Percentiles rank a stretch among this genome's conserved stretches.
These are phyloP conservation scores for Gobiocypris rarus DNA, from an alignment of 2,113 vertebrate species.

Conservation along the genomic window DNA sequence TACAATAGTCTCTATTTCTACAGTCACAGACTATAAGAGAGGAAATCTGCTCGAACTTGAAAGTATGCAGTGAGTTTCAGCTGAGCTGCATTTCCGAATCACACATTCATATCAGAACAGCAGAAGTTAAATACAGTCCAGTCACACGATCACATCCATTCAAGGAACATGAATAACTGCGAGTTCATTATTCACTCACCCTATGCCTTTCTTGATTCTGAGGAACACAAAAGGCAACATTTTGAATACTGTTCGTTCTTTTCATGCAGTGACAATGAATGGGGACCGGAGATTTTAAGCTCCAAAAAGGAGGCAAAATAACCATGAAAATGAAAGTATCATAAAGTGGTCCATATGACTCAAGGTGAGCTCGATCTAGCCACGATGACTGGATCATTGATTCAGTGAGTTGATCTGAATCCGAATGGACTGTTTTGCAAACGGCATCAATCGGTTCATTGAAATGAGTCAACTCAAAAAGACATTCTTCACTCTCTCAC, in stretches of 20 bases:
- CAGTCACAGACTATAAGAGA: background rate
- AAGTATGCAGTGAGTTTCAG: slow-evolving; percentile 6
- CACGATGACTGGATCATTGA: background rate
- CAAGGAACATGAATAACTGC: background rate
- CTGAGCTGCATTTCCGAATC: background rate
- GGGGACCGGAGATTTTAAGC: background rate
- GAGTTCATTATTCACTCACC: background rate
- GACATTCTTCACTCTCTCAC: too few species aligned
- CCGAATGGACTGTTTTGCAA: background rate
- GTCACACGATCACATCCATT: background rate
- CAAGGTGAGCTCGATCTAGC: background rate
- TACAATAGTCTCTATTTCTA: background rate
- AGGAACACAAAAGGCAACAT: background rate
- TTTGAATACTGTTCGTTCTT: background rate
- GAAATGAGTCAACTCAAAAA: background rate
- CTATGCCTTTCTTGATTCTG: background rate
- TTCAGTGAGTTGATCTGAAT: background rate
- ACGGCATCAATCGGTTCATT: background rate
- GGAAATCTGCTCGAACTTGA: background rate
- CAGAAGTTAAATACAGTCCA: background rate
- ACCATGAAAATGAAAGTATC: background rate
- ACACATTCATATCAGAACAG: slow-evolving; percentile 5
- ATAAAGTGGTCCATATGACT: background rate
- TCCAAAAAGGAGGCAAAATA: background rate
- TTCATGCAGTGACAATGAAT: background rate